Percentiles rank a stretch among this genome's conserved stretches.
These are phyloP conservation scores for Epizoanthus stellaris DNA, from an alignment of 92 coral and sea anemone species.

Conservation along the genomic window DNA sequence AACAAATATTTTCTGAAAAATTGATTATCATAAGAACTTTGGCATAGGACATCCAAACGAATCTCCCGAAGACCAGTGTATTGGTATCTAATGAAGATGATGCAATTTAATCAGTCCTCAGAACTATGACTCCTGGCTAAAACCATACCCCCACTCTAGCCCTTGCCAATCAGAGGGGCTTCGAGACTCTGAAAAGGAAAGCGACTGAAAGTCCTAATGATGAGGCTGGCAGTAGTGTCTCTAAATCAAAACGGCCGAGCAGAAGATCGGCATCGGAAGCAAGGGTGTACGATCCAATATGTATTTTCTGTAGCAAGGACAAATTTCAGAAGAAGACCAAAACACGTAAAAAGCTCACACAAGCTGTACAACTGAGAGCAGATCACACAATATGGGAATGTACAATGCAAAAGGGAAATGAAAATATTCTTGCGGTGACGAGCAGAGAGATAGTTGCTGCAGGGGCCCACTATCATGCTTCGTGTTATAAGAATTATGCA, in stretches of 20 bases:
- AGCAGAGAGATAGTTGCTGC: slow-evolving; percentile 63
- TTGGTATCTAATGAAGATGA: slow-evolving; percentile 32
- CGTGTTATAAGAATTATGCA: slow-evolving; percentile 58
- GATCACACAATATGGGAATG: slow-evolving; percentile 28
- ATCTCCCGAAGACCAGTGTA: slow-evolving; percentile 43
- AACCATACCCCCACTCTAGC: too few relatives aligned
- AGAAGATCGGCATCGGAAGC: slow-evolving; percentile 25
- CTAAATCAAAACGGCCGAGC: slow-evolving; percentile 3
- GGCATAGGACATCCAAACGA: too few relatives aligned
- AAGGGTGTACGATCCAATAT: slow-evolving; percentile 32
- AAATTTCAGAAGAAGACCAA: slow-evolving; percentile 25
- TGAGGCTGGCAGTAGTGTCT: not conserved
- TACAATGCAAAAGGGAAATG: slow-evolving; percentile 46
- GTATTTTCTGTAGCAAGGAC: slow-evolving; percentile 56
- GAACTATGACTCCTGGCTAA: slow-evolving; percentile 22
- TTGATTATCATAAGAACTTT: too few relatives aligned
- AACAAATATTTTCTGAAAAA: too few relatives aligned
- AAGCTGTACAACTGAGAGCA: slow-evolving; percentile 47
- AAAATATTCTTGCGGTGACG: slow-evolving; percentile 50
- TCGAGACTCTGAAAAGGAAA: slow-evolving; percentile 31
- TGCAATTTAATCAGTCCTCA: slow-evolving; percentile 34
- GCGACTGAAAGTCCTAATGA: slow-evolving; percentile 31
- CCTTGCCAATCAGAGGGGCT: not conserved
- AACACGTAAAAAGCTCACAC: slow-evolving; percentile 29
- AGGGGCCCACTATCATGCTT: slow-evolving; percentile 58